These are phyloP conservation scores for Nestor notabilis DNA, from an alignment of 2,113 vertebrate species.

Conservation along the genomic window DNA sequence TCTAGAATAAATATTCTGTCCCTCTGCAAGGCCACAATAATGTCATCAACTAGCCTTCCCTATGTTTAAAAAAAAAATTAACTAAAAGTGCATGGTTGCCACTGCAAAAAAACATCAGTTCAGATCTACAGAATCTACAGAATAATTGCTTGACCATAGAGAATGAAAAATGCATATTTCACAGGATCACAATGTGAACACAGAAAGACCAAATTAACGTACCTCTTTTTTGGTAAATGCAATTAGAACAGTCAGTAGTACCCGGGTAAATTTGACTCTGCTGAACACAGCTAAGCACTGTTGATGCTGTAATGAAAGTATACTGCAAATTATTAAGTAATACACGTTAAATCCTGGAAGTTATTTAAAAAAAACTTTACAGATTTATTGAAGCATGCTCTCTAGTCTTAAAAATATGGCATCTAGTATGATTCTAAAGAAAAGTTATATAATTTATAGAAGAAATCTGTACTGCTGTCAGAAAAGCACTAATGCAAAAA, in stretches of 20 bases:
- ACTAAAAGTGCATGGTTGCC: background rate
- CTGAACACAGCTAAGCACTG: slow-evolving; percentile 92
- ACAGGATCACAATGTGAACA: background rate
- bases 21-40: background rate
- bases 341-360: background rate
- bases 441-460: background rate
- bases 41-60: background rate
- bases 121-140: background rate
- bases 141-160: background rate
- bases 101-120: background rate
- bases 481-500: background rate
- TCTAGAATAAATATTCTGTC: background rate
- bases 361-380: background rate
- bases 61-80: background rate
- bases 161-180: background rate
- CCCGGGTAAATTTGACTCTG: slow-evolving; percentile 91
- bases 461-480: background rate
- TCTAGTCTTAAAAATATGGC: background rate
- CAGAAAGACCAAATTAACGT: background rate
- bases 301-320: slow-evolving; percentile 82
- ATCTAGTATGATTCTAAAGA: background rate
- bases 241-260: slow-evolving; percentile 90
- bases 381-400: background rate
- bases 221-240: slow-evolving; percentile 97
- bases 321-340: background rate